Evolutionary conservation across 2,888 invertebrate genomes (phyloP), one percentile per base, ranked within the genome.

Genomic region (Matsumyia berberina): DNA sequence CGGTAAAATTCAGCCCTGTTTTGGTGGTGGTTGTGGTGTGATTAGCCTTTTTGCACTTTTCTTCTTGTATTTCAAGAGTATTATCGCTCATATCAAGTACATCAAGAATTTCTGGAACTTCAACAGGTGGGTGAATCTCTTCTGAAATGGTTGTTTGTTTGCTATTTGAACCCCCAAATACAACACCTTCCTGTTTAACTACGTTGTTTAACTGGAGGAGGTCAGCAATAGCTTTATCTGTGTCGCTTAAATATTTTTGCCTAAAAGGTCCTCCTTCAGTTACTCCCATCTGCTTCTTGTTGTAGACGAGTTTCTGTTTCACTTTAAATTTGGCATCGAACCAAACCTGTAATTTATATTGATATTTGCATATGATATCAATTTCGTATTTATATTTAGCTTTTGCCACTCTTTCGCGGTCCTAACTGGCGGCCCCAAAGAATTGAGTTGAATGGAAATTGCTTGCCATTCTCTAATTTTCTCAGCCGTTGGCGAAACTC

Each of bases 321-420:
- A 53, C 29, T 53, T 53, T 53, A 29, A 53, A 53, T 53, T 53
- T 53, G 31, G 31, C 11, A n/a, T 53, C 53, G 6, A 29, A 53
- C 49, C 49, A 49, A 49, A 49, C 49, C 49, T 49, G 3, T 19
- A 5, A 19, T 19, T 12, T 31, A n/a, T 11, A 4, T 53, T 53
- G 1, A n/a, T n/a, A 53, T 29, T 53, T 53, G 53, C 53, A 42
- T n/a, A 17, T n/a, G n/a, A n/a, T n/a, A n/a, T n/a, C n/a, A n/a
- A n/a, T n/a, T n/a, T n/a, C n/a, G n/a, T n/a, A n/a, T n/a, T n/a
- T 17, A 49, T 49, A 19, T 6, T 31, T n/a, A 53, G 7, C 53
- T 53, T 53, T 31, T 53, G 53, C 53, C 53, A 53, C n/a, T 31
- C 53, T 24, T 53, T 53, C n/a, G 31, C 53, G 24, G 19, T 9